Percentiles rank a stretch among this genome's conserved stretches.
Conservation (phyloP, 1,140 invertebrate genomes). For the Saccostrea glomerata region DNA sequence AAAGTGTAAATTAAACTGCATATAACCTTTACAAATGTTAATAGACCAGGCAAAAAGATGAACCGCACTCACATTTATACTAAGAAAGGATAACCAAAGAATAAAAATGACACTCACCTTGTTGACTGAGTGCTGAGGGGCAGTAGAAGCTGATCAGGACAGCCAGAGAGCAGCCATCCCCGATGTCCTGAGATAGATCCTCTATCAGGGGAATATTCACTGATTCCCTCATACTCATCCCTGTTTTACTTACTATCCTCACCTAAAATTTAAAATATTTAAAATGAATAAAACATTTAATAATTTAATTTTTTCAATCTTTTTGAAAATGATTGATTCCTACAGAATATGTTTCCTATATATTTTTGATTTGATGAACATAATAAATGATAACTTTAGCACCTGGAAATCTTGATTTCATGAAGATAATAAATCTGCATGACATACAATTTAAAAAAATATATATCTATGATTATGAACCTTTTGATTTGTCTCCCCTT, state of each 20-base stretch:
- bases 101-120: slow-evolving; percentile 76
- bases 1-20: too few relatives aligned
- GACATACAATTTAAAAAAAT: too few relatives aligned
- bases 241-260: background rate
- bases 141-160: slow-evolving; percentile 96
- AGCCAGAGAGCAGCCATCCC: slow-evolving; percentile 94
- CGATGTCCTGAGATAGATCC: slow-evolving; percentile 87
- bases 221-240: slow-evolving; percentile 25
- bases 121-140: slow-evolving; percentile 90
- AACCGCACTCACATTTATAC: too few relatives aligned
- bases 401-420: too few relatives aligned
- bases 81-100: background rate
- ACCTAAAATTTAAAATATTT: background rate
- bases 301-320: too few relatives aligned
- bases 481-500: slow-evolving; percentile 68
- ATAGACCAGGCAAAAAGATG: background rate
- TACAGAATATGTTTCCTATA: too few relatives aligned
- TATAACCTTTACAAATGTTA: background rate
- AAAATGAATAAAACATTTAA: too few relatives aligned
- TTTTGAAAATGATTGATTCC: too few relatives aligned
- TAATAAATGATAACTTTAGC: too few relatives aligned
- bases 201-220: slow-evolving; percentile 79
- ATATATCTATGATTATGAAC: too few relatives aligned
- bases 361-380: too few relatives aligned
- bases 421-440: too few relatives aligned